phyloP scores from a whole-genome alignment of 2,888 invertebrate species.

The Mesorhabditis spiculigera region DNA sequence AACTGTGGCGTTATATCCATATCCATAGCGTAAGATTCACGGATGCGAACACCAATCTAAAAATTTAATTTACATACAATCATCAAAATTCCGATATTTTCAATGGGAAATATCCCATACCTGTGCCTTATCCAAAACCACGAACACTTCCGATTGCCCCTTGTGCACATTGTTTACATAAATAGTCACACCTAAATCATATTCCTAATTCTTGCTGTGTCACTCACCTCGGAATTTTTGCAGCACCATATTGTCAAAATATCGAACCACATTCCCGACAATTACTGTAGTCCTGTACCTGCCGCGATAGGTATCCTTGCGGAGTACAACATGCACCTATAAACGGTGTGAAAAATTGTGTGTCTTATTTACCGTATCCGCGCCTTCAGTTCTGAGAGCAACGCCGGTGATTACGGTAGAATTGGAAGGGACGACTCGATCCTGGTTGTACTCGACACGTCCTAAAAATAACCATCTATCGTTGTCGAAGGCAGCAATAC shows the following conservation, averaged over 20 bases:
- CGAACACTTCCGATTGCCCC: constrained; percentile 51
- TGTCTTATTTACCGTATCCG: constrained; percentile 29
- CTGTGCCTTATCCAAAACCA: constrained; percentile 49
- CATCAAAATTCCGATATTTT: constrained; percentile 8
- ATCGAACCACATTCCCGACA: constrained; percentile 49
- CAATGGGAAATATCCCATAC: constrained; percentile 27
- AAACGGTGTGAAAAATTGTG: background rate
- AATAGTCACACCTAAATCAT: constrained; percentile 37
- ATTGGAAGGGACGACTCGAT: constrained; percentile 51
- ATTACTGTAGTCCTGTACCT: constrained; percentile 51
- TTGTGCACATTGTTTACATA: constrained; percentile 52
- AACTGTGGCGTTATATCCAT: constrained; percentile 37
- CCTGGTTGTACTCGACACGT: constrained; percentile 32
- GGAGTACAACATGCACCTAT: constrained; percentile 26
- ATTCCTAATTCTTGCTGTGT: background rate
- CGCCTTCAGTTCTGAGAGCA: constrained; percentile 39
- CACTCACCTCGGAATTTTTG: constrained; percentile 43
- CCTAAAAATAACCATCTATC: constrained; percentile 26
- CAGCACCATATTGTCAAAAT: constrained; percentile 52
- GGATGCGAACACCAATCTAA: constrained; percentile 27
- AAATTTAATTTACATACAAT: background rate
- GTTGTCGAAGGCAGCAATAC: constrained; percentile 14
- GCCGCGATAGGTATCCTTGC: constrained; percentile 51
- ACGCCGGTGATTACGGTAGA: constrained; percentile 51
- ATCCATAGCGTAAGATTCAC: constrained; percentile 46